These are phyloP conservation scores for Chaitophorus viminalis DNA, from an alignment of 2,888 invertebrate species.

Conservation along the genomic window DNA sequence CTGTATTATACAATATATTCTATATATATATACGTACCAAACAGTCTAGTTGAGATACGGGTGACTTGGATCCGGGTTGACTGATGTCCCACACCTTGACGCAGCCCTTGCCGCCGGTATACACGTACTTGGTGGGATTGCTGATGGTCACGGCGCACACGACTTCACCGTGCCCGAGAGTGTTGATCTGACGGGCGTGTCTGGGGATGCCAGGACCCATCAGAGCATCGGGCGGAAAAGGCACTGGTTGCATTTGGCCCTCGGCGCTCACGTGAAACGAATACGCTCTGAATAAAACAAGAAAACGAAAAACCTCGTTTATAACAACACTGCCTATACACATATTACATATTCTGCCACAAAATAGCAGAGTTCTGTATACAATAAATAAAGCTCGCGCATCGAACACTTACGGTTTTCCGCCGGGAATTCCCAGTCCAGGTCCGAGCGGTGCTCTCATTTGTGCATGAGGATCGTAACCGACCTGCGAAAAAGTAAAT, in stretches of 20 bases:
- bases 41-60: slow-evolving; percentile 92
- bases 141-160: slow-evolving; percentile 97
- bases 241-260: slow-evolving; percentile 90
- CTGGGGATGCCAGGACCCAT: slow-evolving; percentile 93
- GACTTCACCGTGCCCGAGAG: slow-evolving; percentile 93
- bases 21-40: slow-evolving; percentile 76
- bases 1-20: no score
- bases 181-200: slow-evolving; percentile 91
- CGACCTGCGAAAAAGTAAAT: slow-evolving; percentile 69
- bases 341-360: no score
- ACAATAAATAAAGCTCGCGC: background rate
- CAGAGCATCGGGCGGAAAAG: slow-evolving; percentile 93
- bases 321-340: background rate
- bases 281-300: slow-evolving; percentile 78
- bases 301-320: background rate
- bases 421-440: slow-evolving; percentile 74
- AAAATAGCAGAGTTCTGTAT: background rate
- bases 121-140: slow-evolving; percentile 90
- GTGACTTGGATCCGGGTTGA: slow-evolving; percentile 85
- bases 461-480: slow-evolving; percentile 76
- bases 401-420: slow-evolving; percentile 82
- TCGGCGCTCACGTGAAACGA: slow-evolving; percentile 93
- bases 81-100: slow-evolving; percentile 98
- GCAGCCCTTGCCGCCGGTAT: slow-evolving; percentile 96
- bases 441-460: slow-evolving; percentile 76